phyloP scores from a whole-genome alignment of 2,888 invertebrate genomes.

The Himalopsyche tibetana region DNA sequence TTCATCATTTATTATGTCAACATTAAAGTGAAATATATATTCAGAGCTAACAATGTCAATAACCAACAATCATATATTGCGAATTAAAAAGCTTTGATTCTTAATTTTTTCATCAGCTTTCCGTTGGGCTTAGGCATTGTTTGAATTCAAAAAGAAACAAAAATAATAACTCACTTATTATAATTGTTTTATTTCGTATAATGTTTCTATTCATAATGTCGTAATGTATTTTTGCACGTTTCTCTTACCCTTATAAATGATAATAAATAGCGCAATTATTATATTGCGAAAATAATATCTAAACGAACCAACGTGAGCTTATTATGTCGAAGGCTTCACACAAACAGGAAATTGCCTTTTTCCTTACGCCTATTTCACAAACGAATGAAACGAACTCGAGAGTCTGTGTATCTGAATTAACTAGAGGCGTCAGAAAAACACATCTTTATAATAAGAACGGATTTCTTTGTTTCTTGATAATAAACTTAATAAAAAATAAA shows the following conservation, averaged over 20 bases:
- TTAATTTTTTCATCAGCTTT: too few species aligned
- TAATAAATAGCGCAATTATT: slow-evolving; percentile 26
- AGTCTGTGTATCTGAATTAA: background rate
- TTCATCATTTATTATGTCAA: too few species aligned
- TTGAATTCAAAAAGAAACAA: too few species aligned
- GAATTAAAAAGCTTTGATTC: too few species aligned
- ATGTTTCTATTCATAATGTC: too few species aligned
- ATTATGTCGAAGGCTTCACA: slow-evolving; percentile 36
- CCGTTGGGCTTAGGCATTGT: too few species aligned
- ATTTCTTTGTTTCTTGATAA: background rate
- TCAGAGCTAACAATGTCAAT: too few species aligned
- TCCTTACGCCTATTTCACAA: slow-evolving; percentile 28
- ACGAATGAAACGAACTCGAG: slow-evolving; percentile 9
- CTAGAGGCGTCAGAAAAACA: background rate
- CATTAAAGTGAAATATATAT: too few species aligned
- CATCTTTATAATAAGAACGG: background rate
- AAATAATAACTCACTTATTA: too few species aligned
- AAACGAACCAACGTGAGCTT: background rate
- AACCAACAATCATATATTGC: too few species aligned
- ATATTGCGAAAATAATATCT: background rate
- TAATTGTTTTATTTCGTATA: too few species aligned
- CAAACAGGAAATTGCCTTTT: slow-evolving; percentile 41
- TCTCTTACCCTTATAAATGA: background rate
- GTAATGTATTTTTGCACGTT: too few species aligned
- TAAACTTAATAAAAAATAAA: slow-evolving; percentile 12